Percentiles rank a stretch among this genome's conserved stretches.
These are phyloP conservation scores for Abramis brama DNA, from an alignment of 2,113 vertebrate genomes.

Conservation along the genomic window DNA sequence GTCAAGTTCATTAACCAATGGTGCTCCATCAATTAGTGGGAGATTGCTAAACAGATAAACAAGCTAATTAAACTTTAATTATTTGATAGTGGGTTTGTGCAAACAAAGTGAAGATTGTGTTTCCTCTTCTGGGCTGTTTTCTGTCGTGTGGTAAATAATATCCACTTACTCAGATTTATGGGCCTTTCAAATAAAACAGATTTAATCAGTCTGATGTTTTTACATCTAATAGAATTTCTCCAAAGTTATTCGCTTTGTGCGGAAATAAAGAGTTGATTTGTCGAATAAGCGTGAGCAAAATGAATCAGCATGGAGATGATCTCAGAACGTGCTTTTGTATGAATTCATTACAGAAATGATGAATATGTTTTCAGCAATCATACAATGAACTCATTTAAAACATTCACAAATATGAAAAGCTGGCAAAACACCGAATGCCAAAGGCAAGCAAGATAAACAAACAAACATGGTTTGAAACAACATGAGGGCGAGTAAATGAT, in stretches of 20 bases:
- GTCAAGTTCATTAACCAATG: conserved; percentile 51
- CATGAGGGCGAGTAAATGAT: background rate
- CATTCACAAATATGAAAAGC: background rate
- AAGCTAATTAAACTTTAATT: conserved; percentile 48
- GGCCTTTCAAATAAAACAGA: background rate
- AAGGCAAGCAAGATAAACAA: background rate
- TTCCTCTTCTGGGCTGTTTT: background rate
- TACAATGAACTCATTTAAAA: background rate
- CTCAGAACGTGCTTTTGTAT: background rate
- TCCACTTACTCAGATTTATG: background rate
- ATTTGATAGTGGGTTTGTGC: conserved; percentile 40
- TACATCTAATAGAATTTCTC: background rate
- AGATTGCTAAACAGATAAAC: conserved; percentile 47
- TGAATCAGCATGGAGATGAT: background rate
- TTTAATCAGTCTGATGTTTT: background rate
- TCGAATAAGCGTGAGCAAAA: background rate
- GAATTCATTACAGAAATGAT: background rate
- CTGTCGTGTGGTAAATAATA: background rate
- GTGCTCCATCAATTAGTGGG: conserved; percentile 33
- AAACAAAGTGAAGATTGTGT: conserved; percentile 31
- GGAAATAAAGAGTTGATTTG: background rate
- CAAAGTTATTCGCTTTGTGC: background rate
- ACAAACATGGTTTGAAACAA: background rate
- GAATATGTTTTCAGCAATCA: too few relatives aligned
- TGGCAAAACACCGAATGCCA: background rate